Evolutionary conservation across 2,888 invertebrate genomes (phyloP).

Genomic region (Trichogramma evanescens): DNA sequence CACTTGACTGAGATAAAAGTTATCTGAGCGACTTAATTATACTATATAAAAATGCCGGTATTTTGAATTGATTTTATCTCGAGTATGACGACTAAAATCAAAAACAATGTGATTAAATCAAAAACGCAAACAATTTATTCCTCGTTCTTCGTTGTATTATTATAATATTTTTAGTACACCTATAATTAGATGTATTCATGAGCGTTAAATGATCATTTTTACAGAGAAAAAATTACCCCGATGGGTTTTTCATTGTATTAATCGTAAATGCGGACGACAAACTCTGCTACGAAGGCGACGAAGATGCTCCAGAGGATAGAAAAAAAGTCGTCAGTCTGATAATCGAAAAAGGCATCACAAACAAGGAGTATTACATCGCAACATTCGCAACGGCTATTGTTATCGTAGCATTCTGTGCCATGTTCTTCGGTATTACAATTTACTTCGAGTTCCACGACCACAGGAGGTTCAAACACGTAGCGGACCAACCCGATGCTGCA

Average conservation of each 20-base stretch:
- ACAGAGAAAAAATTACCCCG: conserved; percentile 60
- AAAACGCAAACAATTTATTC: no score
- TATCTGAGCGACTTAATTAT: no score
- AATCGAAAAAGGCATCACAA: conserved; percentile 57
- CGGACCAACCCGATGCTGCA: conserved; percentile 23
- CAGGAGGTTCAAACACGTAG: conserved; percentile 23
- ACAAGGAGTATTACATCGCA: conserved; percentile 61
- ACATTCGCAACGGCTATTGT: conserved; percentile 54
- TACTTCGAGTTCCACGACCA: conserved; percentile 24
- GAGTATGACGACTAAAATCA: no score
- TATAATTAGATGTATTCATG: not conserved
- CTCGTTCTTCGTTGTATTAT: no score
- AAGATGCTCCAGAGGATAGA: conserved; percentile 32
- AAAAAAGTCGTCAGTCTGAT: conserved; percentile 49
- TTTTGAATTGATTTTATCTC: no score
- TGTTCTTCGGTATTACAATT: conserved; percentile 42
- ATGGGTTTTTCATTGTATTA: conserved; percentile 73
- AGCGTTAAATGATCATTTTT: conserved; percentile 23
- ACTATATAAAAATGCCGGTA: no score
- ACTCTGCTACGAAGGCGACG: conserved; percentile 37
- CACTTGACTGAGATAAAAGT: no score
- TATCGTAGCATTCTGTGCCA: conserved; percentile 54
- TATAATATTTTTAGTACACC: not conserved
- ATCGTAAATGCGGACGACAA: conserved; percentile 52
- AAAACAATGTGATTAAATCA: no score